Evolutionary conservation across 2,888 invertebrate genomes (phyloP).

Genomic region (Pristionchus fissidentatus): DNA sequence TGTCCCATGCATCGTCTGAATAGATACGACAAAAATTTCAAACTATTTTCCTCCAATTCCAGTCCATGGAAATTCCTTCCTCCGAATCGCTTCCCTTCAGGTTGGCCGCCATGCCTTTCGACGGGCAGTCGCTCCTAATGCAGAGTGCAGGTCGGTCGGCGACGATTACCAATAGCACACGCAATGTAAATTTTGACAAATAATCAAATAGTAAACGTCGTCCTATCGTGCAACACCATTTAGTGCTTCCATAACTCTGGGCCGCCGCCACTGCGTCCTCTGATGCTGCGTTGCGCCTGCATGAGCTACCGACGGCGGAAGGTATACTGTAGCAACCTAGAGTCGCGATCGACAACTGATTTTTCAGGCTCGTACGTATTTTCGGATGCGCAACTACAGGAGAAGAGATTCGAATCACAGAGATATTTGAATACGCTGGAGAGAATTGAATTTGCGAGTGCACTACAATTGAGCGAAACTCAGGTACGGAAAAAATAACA

Average conservation of each 20-base stretch:
- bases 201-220: not conserved
- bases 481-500: too few species aligned
- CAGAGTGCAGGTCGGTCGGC: conserved; percentile 47
- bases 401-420: conserved; percentile 71
- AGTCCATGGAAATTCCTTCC: not conserved
- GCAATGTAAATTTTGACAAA: not conserved
- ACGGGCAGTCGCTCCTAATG: conserved; percentile 24
- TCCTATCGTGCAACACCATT: not conserved
- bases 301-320: conserved; percentile 86
- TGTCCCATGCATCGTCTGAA: too few species aligned
- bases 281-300: conserved; percentile 59
- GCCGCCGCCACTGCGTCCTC: conserved; percentile 53
- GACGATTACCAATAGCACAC: not conserved
- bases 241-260: conserved; percentile 63
- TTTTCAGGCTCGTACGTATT: conserved; percentile 90
- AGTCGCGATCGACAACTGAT: not conserved
- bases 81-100: conserved; percentile 44
- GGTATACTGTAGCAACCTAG: conserved; percentile 13
- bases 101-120: conserved; percentile 48
- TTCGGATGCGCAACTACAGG: conserved; percentile 79
- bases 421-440: conserved; percentile 73
- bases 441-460: conserved; percentile 70
- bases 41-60: not conserved
- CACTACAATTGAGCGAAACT: conserved; percentile 80
- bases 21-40: too few species aligned